Evolutionary conservation across 2,888 invertebrate species (phyloP), one percentile per base, ranked within the genome.

Genomic region (Aporophyla nigra): DNA sequence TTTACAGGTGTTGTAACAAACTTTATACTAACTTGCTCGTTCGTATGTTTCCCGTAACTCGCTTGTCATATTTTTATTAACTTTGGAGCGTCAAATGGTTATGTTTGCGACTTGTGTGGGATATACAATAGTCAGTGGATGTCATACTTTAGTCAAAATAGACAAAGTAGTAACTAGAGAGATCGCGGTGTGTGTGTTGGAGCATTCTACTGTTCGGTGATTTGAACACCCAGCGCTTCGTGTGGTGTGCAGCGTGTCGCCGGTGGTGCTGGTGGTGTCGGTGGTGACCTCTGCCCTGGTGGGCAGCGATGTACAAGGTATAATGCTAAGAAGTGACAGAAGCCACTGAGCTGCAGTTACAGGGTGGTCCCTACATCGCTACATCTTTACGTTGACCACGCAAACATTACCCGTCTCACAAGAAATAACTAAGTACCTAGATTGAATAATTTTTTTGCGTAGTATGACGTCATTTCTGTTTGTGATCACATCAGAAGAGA

Each of bases 151-250:
- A 66, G 33, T 6, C 49, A 24, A 54, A 43, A 73, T 54, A 21
- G 63, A 19, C 27, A 68, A n/a, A 65, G 56, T 67, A 53, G 59
- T 16, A 58, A 46, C 63, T 66, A 27, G 40, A 46, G 19, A 2
- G n/a, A 14, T 27, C 10, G 27, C n/a, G n/a, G 7, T 72, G 59
- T 74, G 79, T 73, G 81, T 91, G 90, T 90, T 89, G 89, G 86
- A 74, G 83, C 86, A 86, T 88, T 89, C 81, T 87, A 80, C 82
- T 86, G 86, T 88, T 89, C 86, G 85, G 90, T 89, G 90, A 89
- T 91, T 91, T 88, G 89, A 89, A 90, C 91, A 88, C 90, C 77
- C 87, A 89, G 75, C 73, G 71, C 75, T 76, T 71, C 79, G 74
- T 74, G 85, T 90, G 90, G 89, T 87, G 86, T 84, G 75, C 85